phyloP scores from a whole-genome alignment of 1,140 invertebrate species.

The Lordiphosa mommai region DNA sequence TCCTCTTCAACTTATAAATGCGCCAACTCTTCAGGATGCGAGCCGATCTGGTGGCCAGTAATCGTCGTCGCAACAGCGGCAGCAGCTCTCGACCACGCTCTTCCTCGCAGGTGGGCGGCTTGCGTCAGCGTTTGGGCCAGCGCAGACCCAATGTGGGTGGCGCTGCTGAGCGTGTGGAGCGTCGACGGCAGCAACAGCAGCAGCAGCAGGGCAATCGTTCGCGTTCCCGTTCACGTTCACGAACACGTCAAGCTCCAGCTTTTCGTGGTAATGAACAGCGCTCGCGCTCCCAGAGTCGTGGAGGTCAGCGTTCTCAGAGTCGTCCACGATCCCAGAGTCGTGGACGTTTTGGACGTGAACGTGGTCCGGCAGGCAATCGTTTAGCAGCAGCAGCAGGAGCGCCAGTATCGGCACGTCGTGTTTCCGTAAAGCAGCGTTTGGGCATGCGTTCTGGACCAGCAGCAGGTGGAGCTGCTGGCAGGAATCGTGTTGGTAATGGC shows the following conservation, averaged over 20 bases:
- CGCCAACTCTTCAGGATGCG: constrained; percentile 68
- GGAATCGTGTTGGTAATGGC: constrained; percentile 5
- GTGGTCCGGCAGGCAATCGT: constrained; percentile 3
- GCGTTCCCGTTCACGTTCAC: constrained; percentile 36
- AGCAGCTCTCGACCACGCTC: constrained; percentile 34
- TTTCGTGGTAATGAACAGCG: constrained; percentile 13
- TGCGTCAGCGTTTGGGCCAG: constrained; percentile 55
- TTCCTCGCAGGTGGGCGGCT: constrained; percentile 27
- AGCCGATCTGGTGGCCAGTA: constrained; percentile 59
- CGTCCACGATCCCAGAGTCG: constrained; percentile 30
- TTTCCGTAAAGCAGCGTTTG: constrained; percentile 68
- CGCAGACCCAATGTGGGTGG: constrained; percentile 60
- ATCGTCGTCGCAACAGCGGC: constrained; percentile 33
- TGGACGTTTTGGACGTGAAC: constrained; percentile 16
- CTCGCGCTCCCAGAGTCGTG: constrained; percentile 30
- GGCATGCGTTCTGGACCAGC: constrained; percentile 54
- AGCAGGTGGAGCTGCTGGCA: constrained; percentile 12
- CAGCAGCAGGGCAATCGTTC: constrained; percentile 48
- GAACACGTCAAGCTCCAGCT: constrained; percentile 24
- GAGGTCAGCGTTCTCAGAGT: constrained; percentile 13
- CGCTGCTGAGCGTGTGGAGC: constrained; percentile 65
- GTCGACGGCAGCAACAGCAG: constrained; percentile 41
- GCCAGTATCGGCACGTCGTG: constrained; percentile 11
- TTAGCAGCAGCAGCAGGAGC: constrained; percentile 17
- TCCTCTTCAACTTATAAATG: constrained; percentile 46